Percentiles rank a stretch among this genome's conserved stretches.
Conservation (phyloP, 2,888 invertebrate genomes). For the Endotricha flammealis region DNA sequence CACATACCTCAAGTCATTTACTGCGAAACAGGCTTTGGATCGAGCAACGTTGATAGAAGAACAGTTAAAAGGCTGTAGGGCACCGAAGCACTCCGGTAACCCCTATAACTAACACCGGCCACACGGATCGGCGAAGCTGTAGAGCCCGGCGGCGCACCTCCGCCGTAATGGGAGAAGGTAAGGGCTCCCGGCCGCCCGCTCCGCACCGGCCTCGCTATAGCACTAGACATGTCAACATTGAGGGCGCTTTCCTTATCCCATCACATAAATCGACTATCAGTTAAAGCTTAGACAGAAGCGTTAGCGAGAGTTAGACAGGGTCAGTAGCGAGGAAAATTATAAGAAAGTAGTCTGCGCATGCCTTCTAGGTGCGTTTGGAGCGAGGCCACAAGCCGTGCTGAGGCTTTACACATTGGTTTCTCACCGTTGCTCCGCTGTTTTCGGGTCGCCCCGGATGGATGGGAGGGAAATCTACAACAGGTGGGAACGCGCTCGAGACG, state of each 20-base stretch:
- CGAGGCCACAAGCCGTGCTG: slow-evolving; percentile 68
- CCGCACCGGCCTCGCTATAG: slow-evolving; percentile 63
- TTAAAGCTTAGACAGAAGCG: slow-evolving; percentile 70
- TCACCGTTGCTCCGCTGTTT: slow-evolving; percentile 72
- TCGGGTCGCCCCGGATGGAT: slow-evolving; percentile 60
- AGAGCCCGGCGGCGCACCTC: slow-evolving; percentile 73
- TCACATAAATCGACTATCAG: slow-evolving; percentile 71
- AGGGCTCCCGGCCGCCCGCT: slow-evolving; percentile 76
- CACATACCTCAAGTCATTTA: slow-evolving; percentile 37
- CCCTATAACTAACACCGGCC: slow-evolving; percentile 56
- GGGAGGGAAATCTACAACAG: slow-evolving; percentile 41
- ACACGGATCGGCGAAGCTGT: slow-evolving; percentile 68
- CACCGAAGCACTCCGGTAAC: slow-evolving; percentile 52
- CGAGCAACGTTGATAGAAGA: slow-evolving; percentile 68
- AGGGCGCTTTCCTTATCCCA: slow-evolving; percentile 89
- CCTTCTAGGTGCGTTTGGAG: slow-evolving; percentile 66
- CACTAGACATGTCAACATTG: slow-evolving; percentile 64
- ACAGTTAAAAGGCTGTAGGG: slow-evolving; percentile 68
- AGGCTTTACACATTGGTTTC: slow-evolving; percentile 72
- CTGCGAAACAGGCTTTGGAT: slow-evolving; percentile 26
- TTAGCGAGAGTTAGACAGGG: slow-evolving; percentile 64
- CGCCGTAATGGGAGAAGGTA: slow-evolving; percentile 80
- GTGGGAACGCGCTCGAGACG: slow-evolving; percentile 49
- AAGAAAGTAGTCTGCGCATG: slow-evolving; percentile 55
- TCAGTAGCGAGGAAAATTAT: slow-evolving; percentile 70